Base-by-base conservation (phyloP, 2,797 vertebrate species). In the Sebastes nivosus region DNA sequence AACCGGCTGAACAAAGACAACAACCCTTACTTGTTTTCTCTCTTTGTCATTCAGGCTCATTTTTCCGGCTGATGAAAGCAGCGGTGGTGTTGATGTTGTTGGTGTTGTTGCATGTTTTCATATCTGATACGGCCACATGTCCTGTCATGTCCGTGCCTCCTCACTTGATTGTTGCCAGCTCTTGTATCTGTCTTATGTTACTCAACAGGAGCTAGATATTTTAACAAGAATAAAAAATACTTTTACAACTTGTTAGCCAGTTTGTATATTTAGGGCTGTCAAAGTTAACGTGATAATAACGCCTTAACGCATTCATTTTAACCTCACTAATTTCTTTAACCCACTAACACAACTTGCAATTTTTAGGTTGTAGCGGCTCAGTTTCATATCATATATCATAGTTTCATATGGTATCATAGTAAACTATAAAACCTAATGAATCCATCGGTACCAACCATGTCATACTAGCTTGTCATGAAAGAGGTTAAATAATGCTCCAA, bases 81-180 rank as follows among this genome's bases (percentile, higher is more conserved):
- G 2, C 11, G 60, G 16, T 74, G 50, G 25, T 74, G 50, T 54
- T 42, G 38, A 14, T 42, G 38, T 42, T 42, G 38, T 38, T 38
- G 36, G 13, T 14, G 36, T 38, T 38, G 36, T 38, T 42, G 13
- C 38, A 36, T 72, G 83, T 82, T 85, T 83, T 82, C 81, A 36
- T 67, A 77, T 67, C 67, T 77, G 36, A 72, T 55, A 36, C 22
- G 22, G 22, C 55, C 61, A 20, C 75, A 36, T 72, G 78, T 83
- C 69, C 24, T 29, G 64, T 79, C 72, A 59, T 29, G 77, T 72
- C 52, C 25, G 1, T 57, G 54, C 50, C 70, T 75, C n/a, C 46
- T 72, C 5, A 30, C 46, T 59, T 10, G n/a, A 38, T 54, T 58
- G 75, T 72, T 66, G 74, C 18, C 16, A 29, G 52, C 9, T 59